A percentile compares a stretch with the other conserved stretches of the same genome.
These are phyloP conservation scores for Dasypogon diadema DNA, from an alignment of 2,888 invertebrate species.

Conservation along the genomic window DNA sequence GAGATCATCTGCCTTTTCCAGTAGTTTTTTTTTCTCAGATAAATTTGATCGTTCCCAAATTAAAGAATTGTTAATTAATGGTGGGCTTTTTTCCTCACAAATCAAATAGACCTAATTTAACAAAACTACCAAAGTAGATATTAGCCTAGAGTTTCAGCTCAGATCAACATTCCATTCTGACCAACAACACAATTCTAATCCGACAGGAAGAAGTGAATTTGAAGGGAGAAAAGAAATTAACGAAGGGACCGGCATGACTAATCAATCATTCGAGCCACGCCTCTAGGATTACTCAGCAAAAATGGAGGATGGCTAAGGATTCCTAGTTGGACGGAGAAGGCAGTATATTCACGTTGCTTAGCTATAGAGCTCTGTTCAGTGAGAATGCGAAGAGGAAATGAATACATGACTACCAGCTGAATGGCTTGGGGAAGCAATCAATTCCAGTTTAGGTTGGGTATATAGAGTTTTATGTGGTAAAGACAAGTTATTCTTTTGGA, in stretches of 20 bases:
- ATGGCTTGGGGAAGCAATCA: too few species aligned
- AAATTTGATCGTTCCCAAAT: too few species aligned
- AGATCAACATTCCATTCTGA: constrained; percentile 23
- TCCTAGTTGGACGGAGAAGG: constrained; percentile 25
- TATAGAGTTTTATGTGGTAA: too few species aligned
- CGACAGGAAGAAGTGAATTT: constrained; percentile 17
- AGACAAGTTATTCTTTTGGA: too few species aligned
- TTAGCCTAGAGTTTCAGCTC: neutral
- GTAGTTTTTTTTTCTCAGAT: too few species aligned
- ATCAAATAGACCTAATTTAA: too few species aligned
- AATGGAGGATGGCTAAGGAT: constrained; percentile 60
- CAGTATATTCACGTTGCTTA: neutral
- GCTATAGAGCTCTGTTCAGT: neutral
- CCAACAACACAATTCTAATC: constrained; percentile 21
- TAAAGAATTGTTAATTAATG: too few species aligned
- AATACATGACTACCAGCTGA: too few species aligned
- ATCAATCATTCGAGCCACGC: constrained; percentile 62
- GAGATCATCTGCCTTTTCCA: too few species aligned
- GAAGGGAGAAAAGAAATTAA: constrained; percentile 42
- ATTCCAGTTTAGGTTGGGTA: too few species aligned
- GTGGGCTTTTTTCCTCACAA: too few species aligned
- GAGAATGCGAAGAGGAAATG: neutral
- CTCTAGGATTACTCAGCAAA: constrained; percentile 66
- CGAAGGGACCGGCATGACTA: constrained; percentile 55
- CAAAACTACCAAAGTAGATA: too few species aligned